Evolutionary conservation across 2,888 invertebrate species (phyloP).

Genomic region (Ferdinandea cuprea): DNA sequence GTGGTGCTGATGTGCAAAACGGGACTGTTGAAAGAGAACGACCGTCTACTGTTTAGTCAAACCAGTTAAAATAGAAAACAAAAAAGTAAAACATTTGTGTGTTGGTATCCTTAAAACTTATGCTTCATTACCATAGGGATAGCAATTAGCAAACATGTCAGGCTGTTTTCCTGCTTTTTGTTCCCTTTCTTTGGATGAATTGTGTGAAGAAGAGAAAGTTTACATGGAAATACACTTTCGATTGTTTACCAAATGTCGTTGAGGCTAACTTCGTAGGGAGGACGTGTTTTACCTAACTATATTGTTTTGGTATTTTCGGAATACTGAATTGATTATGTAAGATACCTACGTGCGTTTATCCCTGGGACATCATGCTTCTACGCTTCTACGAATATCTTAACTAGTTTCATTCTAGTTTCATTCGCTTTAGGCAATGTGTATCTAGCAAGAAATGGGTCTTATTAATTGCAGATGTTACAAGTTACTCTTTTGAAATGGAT

Average conservation of each 20-base stretch:
- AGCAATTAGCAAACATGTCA: slow-evolving; percentile 47
- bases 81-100: slow-evolving; percentile 19
- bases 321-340: too few relatives aligned
- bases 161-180: slow-evolving; percentile 22
- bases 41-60: slow-evolving; percentile 1
- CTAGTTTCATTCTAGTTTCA: too few relatives aligned
- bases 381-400: too few relatives aligned
- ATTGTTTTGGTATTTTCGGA: too few relatives aligned
- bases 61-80: slow-evolving; percentile 16
- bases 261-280: too few relatives aligned
- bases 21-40: neutral
- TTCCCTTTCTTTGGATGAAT: neutral
- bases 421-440: too few relatives aligned
- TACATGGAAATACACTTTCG: slow-evolving; percentile 43
- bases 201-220: neutral
- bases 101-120: slow-evolving; percentile 33
- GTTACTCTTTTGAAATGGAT: too few relatives aligned
- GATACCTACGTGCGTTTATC: too few relatives aligned
- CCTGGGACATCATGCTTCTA: too few relatives aligned
- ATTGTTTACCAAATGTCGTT: neutral
- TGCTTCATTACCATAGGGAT: slow-evolving; percentile 17
- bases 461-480: too few relatives aligned
- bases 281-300: too few relatives aligned
- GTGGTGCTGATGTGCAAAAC: neutral
- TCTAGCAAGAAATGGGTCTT: too few relatives aligned